phyloP scores from a whole-genome alignment of 2,797 vertebrate species.

The Acipenser transmontanus region DNA sequence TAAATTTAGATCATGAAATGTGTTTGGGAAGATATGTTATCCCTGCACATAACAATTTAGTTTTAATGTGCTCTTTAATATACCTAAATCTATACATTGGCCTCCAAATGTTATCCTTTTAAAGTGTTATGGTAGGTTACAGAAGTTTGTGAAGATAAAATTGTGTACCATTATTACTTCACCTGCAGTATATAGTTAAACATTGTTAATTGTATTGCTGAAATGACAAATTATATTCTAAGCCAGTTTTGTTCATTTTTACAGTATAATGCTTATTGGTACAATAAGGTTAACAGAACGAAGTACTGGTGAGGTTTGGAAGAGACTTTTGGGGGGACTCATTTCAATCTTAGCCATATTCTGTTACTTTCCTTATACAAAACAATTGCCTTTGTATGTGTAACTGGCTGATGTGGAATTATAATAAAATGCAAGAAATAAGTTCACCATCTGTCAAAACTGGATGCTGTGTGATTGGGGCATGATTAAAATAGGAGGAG shows the following conservation, averaged over 20 bases:
- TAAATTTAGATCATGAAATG: background rate
- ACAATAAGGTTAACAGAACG: background rate
- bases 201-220: slow-evolving; percentile 45
- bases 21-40: background rate
- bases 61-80: slow-evolving; percentile 25
- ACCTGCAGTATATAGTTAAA: slow-evolving; percentile 62
- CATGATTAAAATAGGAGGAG: no score
- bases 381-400: slow-evolving; percentile 4
- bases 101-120: no score
- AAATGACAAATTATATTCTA: background rate
- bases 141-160: slow-evolving; percentile 21
- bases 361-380: background rate
- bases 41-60: slow-evolving; percentile 1
- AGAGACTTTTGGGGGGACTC: no score
- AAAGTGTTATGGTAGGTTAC: no score
- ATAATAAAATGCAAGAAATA: slow-evolving; percentile 8
- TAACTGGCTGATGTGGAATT: slow-evolving; percentile 12
- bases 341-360: background rate
- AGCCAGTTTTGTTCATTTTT: slow-evolving; percentile 2
- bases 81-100: background rate
- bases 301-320: no score
- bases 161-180: slow-evolving; percentile 59
- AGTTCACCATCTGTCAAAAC: background rate
- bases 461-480: no score
- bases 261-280: slow-evolving; percentile 8